Percentiles rank a stretch among this genome's conserved stretches.
Conservation (phyloP, 2,113 vertebrate species). For the Willisornis vidua region DNA sequence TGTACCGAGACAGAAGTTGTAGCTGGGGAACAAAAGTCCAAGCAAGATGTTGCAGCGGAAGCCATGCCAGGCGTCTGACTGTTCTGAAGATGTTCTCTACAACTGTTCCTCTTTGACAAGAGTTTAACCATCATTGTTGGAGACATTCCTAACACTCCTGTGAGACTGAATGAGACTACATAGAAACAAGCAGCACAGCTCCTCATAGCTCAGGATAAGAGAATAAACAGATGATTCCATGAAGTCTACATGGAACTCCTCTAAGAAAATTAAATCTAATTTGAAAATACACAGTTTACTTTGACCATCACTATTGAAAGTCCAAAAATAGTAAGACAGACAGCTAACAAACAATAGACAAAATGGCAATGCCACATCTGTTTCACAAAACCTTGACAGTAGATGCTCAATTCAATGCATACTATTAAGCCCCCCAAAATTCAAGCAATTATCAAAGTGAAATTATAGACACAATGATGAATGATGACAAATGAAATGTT, state of each 20-base stretch:
- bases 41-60: background rate
- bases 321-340: background rate
- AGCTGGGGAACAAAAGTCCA: background rate
- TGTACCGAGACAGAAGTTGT: background rate
- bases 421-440: constrained; percentile 56
- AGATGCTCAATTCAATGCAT: constrained; percentile 36
- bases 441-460: constrained; percentile 54
- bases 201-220: background rate
- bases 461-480: constrained; percentile 67
- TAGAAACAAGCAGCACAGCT: background rate
- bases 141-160: accelerated
- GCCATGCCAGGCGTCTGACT: background rate
- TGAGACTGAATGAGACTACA: accelerated
- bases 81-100: background rate
- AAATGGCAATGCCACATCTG: background rate
- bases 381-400: constrained; percentile 5
- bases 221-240: background rate
- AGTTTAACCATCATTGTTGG: background rate
- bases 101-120: background rate
- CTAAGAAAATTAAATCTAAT: background rate
- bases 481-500: constrained; percentile 66
- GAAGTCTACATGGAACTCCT: background rate
- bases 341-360: background rate
- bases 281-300: background rate
- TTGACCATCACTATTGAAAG: background rate